These are phyloP conservation scores for Hiodon alosoides DNA, from an alignment of 2,113 vertebrate species.

Conservation along the genomic window DNA sequence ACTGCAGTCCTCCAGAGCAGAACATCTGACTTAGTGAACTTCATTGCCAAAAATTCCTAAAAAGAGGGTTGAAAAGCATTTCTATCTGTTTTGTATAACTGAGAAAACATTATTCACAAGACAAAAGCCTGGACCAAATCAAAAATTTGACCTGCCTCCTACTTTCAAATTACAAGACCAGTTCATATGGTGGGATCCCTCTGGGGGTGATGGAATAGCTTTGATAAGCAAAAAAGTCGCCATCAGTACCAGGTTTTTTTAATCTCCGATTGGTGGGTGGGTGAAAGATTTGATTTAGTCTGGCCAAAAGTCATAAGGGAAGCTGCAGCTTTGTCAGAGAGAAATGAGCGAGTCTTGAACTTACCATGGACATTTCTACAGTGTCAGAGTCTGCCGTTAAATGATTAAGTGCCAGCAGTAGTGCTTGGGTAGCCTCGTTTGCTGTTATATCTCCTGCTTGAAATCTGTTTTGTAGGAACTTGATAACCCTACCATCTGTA, in stretches of 20 bases:
- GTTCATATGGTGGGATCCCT: too few species aligned
- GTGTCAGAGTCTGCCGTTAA: constrained; percentile 47
- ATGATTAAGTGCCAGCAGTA: constrained; percentile 61
- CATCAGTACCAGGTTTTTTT: too few species aligned
- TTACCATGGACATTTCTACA: constrained; percentile 59
- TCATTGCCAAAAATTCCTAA: constrained; percentile 65
- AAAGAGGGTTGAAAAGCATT: background rate
- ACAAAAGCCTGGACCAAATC: too few species aligned
- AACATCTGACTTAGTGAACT: constrained; percentile 51
- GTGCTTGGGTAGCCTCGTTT: constrained; percentile 51
- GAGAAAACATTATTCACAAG: too few species aligned
- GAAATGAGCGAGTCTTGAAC: constrained; percentile 17
- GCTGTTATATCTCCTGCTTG: constrained; percentile 46
- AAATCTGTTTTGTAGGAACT: constrained; percentile 64
- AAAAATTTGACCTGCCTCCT: too few species aligned
- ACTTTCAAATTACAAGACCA: too few species aligned
- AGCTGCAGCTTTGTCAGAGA: background rate
- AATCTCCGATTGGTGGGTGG: too few species aligned
- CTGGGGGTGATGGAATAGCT: too few species aligned
- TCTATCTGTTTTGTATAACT: background rate
- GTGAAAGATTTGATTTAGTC: background rate
- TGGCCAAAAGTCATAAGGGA: constrained; percentile 38
- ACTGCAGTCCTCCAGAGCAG: constrained; percentile 54
- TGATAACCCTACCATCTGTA: constrained; percentile 59
- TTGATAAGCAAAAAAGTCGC: too few species aligned